Evolutionary conservation across 1,140 invertebrate species (phyloP), one percentile per base, ranked within the genome.

Genomic region (Drosophila erecta): DNA sequence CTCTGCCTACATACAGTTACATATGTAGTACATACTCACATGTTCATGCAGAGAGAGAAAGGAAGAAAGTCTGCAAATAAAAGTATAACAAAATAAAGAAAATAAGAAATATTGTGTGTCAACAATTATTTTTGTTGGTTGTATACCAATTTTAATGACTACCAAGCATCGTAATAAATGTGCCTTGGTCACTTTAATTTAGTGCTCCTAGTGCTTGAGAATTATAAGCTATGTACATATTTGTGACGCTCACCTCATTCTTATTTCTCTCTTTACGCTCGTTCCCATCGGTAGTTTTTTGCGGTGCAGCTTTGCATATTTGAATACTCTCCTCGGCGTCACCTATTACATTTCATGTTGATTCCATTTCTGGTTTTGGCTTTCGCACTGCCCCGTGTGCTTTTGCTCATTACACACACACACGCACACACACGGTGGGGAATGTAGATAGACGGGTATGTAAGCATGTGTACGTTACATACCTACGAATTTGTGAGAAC

Each of bases 351-450:
- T 83, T 85, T 81, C 56, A 62, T 65, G 87, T 86, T 81, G 71
- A 79, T 87, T 51, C 66, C 79, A 57, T 83, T 87, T 87, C 84
- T 87, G 83, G 83, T 87, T 87, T 89, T 79, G 60, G 79, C 65
- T 85, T 69, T 75, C 75, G 62, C 54, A 56, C 57, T 40, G 53
- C 61, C 55, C 54, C 24, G 30, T 30, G 30, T 50, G 61, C 61
- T 60, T 37, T 40, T 69, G 72, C 79, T 83, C 84, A 86, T 89
- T 86, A 87, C 84, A 85, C 50, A 46, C 76, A 70, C 44, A 43
- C 40, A 37, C 1, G 10, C 7, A 11, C 33, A 12, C 76, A 70
- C 51, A 47, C 40, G 40, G 30, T 44, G 35, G 58, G 12, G 60
- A 56, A 56, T 69, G 65, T 55, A 75, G 64, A 67, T 70, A 79